Conservation (phyloP, 1,140 invertebrate species). For the Periplaneta americana region DNA sequence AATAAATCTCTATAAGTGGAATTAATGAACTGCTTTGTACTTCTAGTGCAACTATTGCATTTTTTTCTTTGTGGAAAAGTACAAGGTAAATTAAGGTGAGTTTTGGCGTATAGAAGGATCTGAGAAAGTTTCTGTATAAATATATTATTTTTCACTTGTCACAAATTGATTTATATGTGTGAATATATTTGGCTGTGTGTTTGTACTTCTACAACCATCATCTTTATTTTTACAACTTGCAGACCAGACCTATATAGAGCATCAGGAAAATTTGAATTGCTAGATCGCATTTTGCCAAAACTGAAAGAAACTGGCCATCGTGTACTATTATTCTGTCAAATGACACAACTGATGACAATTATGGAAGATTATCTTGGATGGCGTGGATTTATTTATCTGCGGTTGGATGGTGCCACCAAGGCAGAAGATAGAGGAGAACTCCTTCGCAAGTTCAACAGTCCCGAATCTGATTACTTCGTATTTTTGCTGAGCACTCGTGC, state of each 20-base stretch:
- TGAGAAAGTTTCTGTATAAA: slow-evolving; percentile 8
- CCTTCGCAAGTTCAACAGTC: slow-evolving; percentile 53
- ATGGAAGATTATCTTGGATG: slow-evolving; percentile 66
- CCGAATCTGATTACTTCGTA: slow-evolving; percentile 55
- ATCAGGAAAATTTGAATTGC: slow-evolving; percentile 64
- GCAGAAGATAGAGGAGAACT: slow-evolving; percentile 62
- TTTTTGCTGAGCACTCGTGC: slow-evolving; percentile 64
- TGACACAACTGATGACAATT: slow-evolving; percentile 67
- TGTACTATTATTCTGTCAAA: slow-evolving; percentile 68
- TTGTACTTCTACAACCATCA: background rate
- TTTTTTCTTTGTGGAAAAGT: too few relatives aligned
- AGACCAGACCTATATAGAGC: slow-evolving; percentile 55
- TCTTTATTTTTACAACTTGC: slow-evolving; percentile 4
- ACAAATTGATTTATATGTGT: background rate
- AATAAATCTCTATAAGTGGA: too few relatives aligned
- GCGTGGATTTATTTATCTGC: slow-evolving; percentile 40
- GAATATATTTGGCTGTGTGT: background rate
- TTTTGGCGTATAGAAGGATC: too few relatives aligned
- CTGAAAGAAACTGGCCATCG: slow-evolving; percentile 52
- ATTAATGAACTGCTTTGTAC: too few relatives aligned
- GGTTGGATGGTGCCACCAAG: slow-evolving; percentile 63
- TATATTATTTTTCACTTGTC: background rate
- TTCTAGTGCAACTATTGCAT: too few relatives aligned
- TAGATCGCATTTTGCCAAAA: slow-evolving; percentile 66
- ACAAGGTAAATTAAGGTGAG: too few relatives aligned